Evolutionary conservation across 1,140 invertebrate species (phyloP), one percentile per base, ranked within the genome.

Genomic region (Drosophila nannoptera): DNA sequence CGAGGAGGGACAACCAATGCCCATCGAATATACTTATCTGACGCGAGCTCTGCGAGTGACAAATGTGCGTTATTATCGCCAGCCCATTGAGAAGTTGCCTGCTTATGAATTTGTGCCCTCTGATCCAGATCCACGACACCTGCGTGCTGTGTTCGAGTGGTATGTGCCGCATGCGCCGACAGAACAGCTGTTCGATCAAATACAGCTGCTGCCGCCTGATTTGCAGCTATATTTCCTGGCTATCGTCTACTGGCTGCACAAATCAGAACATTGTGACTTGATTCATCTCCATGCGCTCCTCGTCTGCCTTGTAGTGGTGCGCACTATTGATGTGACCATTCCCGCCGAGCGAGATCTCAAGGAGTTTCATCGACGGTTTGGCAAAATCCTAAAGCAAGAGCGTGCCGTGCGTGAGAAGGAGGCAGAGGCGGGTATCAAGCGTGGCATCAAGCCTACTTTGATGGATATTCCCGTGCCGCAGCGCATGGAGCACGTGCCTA

Each of bases 191-290:
- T 68, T 90, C 61, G 50, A 63, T n/a, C 48, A 88, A 65, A 62
- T 93, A 56, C 67, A 91, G 2, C 49, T 89, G 9, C 81, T 95
- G 48, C 92, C 94, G 7, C 38, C 87, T 22, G 90, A 92, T 62
- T 92, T 94, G 88, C 91, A 92, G 76, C 75, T 96, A 7, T 92
- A 93, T 67, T 89, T 94, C 49, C 88, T 92, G 40, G 89, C 91
- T 9, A 88, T 95, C 2, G 90, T 94, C 7, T 96, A 92, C 90
- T 96, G 94, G 94, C 87, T 91, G 45, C 90, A 88, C 81, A 91
- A 92, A 87, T 90, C 90, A 46, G 76, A 90, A 71, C 75, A 90
- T 66, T 86, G 91, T 22, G 91, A 92, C 29, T 69, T 90, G 32
- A 75, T 88, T 59, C 91, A 94, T 78, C 48, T 94, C 4, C 92